Percentiles rank a stretch among this genome's conserved stretches.
Conservation (phyloP, 2,797 vertebrate species). For the Dryobates pubescens region DNA sequence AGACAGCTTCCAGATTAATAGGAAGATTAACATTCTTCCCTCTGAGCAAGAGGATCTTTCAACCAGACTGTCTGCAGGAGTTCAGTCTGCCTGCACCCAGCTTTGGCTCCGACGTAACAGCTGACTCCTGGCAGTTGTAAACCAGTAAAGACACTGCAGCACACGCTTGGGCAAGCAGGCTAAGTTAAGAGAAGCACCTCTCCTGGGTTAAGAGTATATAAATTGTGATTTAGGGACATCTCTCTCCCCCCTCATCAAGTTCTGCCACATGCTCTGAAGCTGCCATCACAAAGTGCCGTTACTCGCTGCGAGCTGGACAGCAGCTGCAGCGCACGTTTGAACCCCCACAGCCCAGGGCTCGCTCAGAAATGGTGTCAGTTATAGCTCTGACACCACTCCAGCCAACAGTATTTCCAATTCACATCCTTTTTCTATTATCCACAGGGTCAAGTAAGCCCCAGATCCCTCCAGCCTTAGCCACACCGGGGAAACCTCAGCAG, state of each 20-base stretch:
- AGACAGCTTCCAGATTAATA: neutral
- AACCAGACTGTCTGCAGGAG: neutral
- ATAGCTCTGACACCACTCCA: neutral
- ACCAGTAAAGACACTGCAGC: neutral
- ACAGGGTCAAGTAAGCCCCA: neutral
- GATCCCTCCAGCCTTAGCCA: neutral
- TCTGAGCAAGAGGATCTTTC: neutral
- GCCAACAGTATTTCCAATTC: neutral
- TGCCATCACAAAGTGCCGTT: neutral
- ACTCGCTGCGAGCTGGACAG: neutral
- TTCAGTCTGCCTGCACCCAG: neutral
- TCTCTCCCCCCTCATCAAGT: neutral
- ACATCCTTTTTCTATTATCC: neutral
- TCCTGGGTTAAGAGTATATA: neutral
- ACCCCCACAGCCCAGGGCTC: neutral
- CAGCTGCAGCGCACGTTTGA: neutral
- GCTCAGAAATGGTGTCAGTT: neutral
- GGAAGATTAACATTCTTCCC: neutral
- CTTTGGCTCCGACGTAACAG: neutral
- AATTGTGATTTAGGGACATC: neutral
- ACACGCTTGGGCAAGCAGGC: neutral
- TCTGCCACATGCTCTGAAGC: neutral
- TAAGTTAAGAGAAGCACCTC: neutral
- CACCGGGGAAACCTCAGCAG: neutral
- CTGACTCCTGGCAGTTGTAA: neutral